These are phyloP conservation scores for Holacanthus passer DNA, from an alignment of 2,113 vertebrate species.

Conservation along the genomic window DNA sequence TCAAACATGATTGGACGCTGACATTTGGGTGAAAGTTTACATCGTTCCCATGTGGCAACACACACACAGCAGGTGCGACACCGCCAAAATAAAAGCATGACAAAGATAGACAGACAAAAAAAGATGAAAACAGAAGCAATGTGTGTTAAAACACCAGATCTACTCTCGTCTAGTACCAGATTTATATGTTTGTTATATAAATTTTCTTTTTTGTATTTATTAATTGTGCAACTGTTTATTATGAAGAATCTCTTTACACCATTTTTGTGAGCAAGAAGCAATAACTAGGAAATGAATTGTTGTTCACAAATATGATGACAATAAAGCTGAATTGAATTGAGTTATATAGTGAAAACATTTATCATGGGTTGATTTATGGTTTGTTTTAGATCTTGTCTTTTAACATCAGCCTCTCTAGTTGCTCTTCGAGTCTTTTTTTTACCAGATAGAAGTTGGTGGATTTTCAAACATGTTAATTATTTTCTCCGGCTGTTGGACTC, in stretches of 20 bases:
- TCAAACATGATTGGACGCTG: neutral
- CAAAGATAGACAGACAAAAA: neutral
- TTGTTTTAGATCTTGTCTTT: too few relatives aligned
- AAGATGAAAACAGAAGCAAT: neutral
- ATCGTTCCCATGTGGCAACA: neutral
- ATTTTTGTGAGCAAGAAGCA: too few relatives aligned
- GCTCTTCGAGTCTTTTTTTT: neutral
- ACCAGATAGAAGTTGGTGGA: neutral
- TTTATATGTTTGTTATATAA: too few relatives aligned
- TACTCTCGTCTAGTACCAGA: neutral
- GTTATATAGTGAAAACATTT: too few relatives aligned
- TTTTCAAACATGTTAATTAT: neutral
- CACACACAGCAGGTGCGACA: neutral
- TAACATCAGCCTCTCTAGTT: neutral
- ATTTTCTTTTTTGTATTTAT: too few relatives aligned
- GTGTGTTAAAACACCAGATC: neutral
- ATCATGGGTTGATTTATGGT: too few relatives aligned
- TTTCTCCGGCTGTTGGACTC: neutral
- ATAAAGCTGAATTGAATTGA: too few relatives aligned
- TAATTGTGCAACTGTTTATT: too few relatives aligned
- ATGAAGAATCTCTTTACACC: too few relatives aligned
- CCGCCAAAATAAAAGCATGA: neutral
- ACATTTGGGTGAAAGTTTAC: constrained; percentile 4
- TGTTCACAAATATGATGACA: too few relatives aligned
- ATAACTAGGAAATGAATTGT: too few relatives aligned